Evolutionary conservation across 2,888 invertebrate genomes (phyloP), one percentile per base, ranked within the genome.

Genomic region (Heliconius aoede): DNA sequence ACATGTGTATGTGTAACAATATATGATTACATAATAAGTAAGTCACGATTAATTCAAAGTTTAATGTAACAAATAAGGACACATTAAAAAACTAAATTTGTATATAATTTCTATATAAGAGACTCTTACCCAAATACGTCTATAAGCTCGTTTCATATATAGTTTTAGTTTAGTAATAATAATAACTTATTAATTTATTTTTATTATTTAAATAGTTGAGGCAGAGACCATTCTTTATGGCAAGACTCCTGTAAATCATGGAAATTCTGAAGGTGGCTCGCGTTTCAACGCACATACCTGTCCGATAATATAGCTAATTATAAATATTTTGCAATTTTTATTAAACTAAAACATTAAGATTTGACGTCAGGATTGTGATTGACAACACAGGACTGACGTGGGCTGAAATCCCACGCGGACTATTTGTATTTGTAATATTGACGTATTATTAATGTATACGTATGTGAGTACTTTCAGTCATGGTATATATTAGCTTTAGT

Each of bases 331-430:
- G 21, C 62, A 64, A 30, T 30, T 64, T 18, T 13, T 30, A 64
- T n/a, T 32, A 3, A 32, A 64, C 8, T 30, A 46, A 46, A 46
- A 21, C n/a, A 11, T 64, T 30, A 32, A 32, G 62, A 64, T n/a
- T 11, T 64, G 36, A 64, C 13, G 11, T 36, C 32, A 64, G 15
- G 7, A 0, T 5, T 7, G 32, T 64, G 64, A 64, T 64, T 13
- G 64, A 64, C 36, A 24, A 32, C 4, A 64, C n/a, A 11, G 0
- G 32, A 64, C 21, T 32, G 32, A 24, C 18, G 36, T 64, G 64
- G 64, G 64, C 36, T 64, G 64, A 64, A 64, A 64, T 64, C 24
- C 64, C 64, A 64, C 64, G 24, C n/a, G n/a, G 5, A 13, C 4
- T 28, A 32, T 64, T 64, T 64, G 64, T 36, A 64, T 36, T 11